Evolutionary conservation across 2,888 invertebrate species (phyloP), one percentile per base, ranked within the genome.

Genomic region (Chymomyza amoena): DNA sequence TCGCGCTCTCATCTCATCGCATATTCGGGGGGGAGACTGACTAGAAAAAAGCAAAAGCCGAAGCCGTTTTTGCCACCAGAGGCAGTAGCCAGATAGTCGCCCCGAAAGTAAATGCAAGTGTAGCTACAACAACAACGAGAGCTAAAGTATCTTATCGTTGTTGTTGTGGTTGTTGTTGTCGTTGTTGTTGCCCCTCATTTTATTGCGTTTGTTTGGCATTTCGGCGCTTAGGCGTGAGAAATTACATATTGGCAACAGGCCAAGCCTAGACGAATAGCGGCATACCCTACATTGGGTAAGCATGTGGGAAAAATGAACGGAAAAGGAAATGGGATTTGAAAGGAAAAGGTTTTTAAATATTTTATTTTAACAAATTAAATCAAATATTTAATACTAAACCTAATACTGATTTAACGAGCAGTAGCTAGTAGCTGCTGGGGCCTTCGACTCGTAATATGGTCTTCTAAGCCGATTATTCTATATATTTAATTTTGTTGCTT

Each of bases 41-140:
- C 74, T 76, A 65, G 74, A 67, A 65, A 45, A 45, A 45, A 65
- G 74, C 70, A 68, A 45, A 45, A 45, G 73, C 20, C 60, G 54
- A 13, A 56, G 59, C 74, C 64, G 68, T 57, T 68, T 65, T 68
- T 65, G 77, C 61, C 66, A 72, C 56, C 64, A 66, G 50, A 63
- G 67, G 66, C 66, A 69, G 61, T 68, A 84, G 80, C 78, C 81
- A 84, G 70, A 62, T 69, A 81, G 81, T 75, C 80, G 84, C 82
- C 57, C 84, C 77, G 72, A 60, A 60, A 61, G 39, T 18, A 61
- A 61, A 18, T 61, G 61, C 61, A 61, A 60, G 15, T 54, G 4
- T n/a, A 39, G 39, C n/a, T 15, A 39, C 10, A 39, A 15, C n/a
- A n/a, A 36, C 61, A 36, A 61, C 32, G 45, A 61, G 9, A 36